Evolutionary conservation across 2,888 invertebrate genomes (phyloP).

Genomic region (Gortyna flavago): DNA sequence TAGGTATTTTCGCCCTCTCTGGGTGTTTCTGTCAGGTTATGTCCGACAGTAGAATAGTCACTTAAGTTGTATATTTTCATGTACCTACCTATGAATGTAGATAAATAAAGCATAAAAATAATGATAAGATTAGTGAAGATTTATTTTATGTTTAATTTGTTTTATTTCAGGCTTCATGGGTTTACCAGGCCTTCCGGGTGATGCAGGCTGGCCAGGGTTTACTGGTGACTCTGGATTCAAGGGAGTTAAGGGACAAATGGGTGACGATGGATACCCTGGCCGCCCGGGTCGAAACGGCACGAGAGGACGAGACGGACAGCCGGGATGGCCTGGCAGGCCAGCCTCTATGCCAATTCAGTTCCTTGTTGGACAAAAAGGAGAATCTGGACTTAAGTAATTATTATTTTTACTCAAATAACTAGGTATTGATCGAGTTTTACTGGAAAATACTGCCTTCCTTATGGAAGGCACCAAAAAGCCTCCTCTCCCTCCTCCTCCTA

Average conservation of each 20-base stretch:
- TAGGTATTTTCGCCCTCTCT: neutral
- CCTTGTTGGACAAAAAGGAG: constrained; percentile 87
- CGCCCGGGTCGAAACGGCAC: constrained; percentile 85
- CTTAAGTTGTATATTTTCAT: too few relatives aligned
- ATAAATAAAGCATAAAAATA: neutral
- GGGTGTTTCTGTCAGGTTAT: neutral
- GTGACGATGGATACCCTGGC: constrained; percentile 86
- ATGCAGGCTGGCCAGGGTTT: constrained; percentile 80
- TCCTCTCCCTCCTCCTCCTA: too few relatives aligned
- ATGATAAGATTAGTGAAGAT: neutral
- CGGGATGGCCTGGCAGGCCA: constrained; percentile 88
- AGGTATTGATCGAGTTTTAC: neutral
- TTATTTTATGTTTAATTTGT: constrained; percentile 4
- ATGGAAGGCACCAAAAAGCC: too few relatives aligned
- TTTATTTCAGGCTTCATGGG: constrained; percentile 85
- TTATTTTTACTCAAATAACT: constrained; percentile 7
- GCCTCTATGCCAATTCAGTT: constrained; percentile 80
- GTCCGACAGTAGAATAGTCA: neutral
- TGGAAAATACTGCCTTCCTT: neutral
- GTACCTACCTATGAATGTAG: too few relatives aligned
- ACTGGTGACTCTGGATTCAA: constrained; percentile 76
- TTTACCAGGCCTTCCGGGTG: constrained; percentile 80
- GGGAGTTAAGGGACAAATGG: constrained; percentile 82
- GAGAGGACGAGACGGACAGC: constrained; percentile 88
- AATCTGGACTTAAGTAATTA: constrained; percentile 80